These are phyloP conservation scores for Bombus difficillimus DNA, from an alignment of 1,140 invertebrate genomes.

Conservation along the genomic window DNA sequence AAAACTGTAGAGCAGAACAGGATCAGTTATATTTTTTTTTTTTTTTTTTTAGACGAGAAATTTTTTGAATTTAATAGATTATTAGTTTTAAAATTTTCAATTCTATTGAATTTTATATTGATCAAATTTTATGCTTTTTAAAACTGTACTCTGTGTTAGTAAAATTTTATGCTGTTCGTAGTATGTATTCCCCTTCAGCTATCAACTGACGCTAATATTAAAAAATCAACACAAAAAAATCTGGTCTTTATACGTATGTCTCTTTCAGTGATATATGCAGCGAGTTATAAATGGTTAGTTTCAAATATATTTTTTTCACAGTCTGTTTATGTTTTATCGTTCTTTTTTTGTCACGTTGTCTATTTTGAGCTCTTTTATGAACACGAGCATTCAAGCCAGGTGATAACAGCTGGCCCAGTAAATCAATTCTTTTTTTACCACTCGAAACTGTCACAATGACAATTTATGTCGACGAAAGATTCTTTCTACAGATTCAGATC, in stretches of 20 bases:
- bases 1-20: too few relatives aligned
- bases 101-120: too few relatives aligned
- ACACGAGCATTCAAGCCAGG: neutral
- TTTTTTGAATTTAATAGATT: too few relatives aligned
- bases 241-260: neutral
- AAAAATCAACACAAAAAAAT: neutral
- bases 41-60: too few relatives aligned
- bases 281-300: neutral
- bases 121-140: neutral
- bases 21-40: too few relatives aligned
- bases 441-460: neutral
- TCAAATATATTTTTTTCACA: neutral
- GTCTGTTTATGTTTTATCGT: neutral
- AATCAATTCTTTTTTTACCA: constrained; percentile 11
- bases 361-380: neutral
- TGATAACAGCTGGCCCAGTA: constrained; percentile 5
- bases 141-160: neutral
- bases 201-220: neutral
- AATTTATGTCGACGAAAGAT: neutral
- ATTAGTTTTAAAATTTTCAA: too few relatives aligned
- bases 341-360: neutral
- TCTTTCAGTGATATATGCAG: neutral
- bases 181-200: neutral
- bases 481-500: neutral
- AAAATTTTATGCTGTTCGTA: neutral